Conservation (phyloP, 2,888 invertebrate species). For the Azorinus chamasolen region DNA sequence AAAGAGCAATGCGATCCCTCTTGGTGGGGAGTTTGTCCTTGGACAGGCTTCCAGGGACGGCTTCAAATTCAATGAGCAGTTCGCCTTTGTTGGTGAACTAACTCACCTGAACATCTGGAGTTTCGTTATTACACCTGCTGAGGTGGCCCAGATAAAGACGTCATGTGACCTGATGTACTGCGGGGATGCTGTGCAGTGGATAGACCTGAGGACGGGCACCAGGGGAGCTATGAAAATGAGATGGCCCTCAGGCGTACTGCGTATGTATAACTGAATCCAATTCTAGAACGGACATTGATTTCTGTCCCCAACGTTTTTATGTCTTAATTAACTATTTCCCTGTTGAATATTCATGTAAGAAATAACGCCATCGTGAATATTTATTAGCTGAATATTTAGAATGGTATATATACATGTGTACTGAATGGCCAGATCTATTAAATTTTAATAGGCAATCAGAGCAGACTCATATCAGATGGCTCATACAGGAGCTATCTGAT, state of each 20-base stretch:
- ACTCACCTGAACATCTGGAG: constrained; percentile 86
- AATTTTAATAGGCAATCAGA: not conserved
- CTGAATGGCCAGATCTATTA: not conserved
- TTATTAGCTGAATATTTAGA: too few species aligned
- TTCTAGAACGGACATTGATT: not conserved
- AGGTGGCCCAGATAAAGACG: constrained; percentile 65
- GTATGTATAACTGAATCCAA: constrained; percentile 52
- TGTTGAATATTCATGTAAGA: too few species aligned
- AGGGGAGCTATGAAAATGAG: constrained; percentile 84
- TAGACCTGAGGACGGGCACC: constrained; percentile 85
- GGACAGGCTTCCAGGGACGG: constrained; percentile 79
- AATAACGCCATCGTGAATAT: too few species aligned
- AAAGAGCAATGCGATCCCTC: constrained; percentile 74
- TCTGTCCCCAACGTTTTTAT: not conserved
- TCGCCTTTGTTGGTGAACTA: constrained; percentile 83
- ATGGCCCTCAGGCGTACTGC: constrained; percentile 85
- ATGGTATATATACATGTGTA: not conserved
- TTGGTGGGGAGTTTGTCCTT: constrained; percentile 83
- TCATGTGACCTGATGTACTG: constrained; percentile 85
- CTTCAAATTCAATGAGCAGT: constrained; percentile 70
- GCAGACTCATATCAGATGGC: too few species aligned
- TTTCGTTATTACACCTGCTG: constrained; percentile 68
- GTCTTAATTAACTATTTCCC: too few species aligned
- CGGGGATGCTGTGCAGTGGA: constrained; percentile 86
- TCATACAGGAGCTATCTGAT: too few species aligned